Evolutionary conservation across 2,797 vertebrate species (phyloP).

Genomic region (Hyperoplus lanceolatus): DNA sequence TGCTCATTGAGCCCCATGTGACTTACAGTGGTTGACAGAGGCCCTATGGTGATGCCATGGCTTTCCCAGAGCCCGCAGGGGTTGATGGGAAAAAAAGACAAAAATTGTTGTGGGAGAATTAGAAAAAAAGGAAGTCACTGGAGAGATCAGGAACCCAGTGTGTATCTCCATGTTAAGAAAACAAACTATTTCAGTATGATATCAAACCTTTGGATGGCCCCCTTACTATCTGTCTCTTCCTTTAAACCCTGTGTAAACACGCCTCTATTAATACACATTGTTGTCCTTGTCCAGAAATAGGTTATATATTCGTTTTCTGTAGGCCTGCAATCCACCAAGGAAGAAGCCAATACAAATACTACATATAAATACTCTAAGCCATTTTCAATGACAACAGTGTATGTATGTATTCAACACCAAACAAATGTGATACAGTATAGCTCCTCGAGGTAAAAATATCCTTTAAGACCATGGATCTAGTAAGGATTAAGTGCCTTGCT

Average conservation of each 20-base stretch:
- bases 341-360: background rate
- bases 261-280: background rate
- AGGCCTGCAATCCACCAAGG: background rate
- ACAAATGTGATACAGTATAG: background rate
- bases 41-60: conserved; percentile 69
- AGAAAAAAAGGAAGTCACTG: conserved; percentile 59
- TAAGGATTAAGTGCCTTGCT: background rate
- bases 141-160: conserved; percentile 25
- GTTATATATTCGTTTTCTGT: background rate
- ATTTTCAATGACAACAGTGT: background rate
- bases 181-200: conserved; percentile 35
- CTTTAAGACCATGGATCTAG: background rate
- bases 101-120: conserved; percentile 55
- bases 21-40: conserved; percentile 62
- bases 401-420: too few relatives aligned
- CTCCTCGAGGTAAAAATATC: background rate
- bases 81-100: conserved; percentile 66
- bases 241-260: conserved; percentile 22
- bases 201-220: conserved; percentile 10
- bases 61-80: conserved; percentile 80
- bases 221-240: conserved; percentile 14
- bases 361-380: background rate
- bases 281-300: background rate
- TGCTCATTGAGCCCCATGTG: conserved; percentile 45
- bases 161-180: conserved; percentile 52